phyloP scores from a whole-genome alignment of 2,888 invertebrate genomes.

The Trachelus troglodyta region DNA sequence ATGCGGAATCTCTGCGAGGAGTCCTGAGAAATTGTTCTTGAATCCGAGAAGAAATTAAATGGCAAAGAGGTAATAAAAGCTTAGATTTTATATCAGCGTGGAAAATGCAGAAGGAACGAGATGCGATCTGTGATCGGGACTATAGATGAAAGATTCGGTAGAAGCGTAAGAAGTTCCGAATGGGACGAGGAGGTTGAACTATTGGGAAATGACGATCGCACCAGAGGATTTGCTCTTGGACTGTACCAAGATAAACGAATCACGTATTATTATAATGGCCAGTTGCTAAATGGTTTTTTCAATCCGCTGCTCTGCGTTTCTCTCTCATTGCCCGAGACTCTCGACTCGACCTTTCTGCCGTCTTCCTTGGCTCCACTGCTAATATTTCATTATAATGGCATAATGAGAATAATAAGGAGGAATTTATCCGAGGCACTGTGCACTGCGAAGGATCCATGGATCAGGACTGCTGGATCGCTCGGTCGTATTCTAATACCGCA shows the following conservation, averaged over 20 bases:
- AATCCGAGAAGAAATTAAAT: too few relatives aligned
- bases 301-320: slow-evolving; percentile 41
- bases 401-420: slow-evolving; percentile 65
- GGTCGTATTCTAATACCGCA: too few relatives aligned
- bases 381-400: slow-evolving; percentile 64
- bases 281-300: slow-evolving; percentile 66
- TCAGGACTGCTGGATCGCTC: too few relatives aligned
- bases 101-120: too few relatives aligned
- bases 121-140: too few relatives aligned
- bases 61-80: too few relatives aligned
- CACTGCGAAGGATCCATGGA: not conserved
- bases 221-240: slow-evolving; percentile 37
- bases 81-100: too few relatives aligned
- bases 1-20: too few relatives aligned
- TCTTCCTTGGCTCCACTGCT: slow-evolving; percentile 35
- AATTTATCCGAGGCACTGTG: slow-evolving; percentile 53
- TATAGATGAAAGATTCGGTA: too few relatives aligned
- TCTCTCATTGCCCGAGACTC: slow-evolving; percentile 35
- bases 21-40: too few relatives aligned
- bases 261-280: slow-evolving; percentile 67
- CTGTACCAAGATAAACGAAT: slow-evolving; percentile 65
- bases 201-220: slow-evolving; percentile 10
- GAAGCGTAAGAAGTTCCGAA: too few relatives aligned
- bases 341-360: not conserved
- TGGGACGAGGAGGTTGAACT: not conserved